Percentiles rank a stretch among this genome's conserved stretches.
These are phyloP conservation scores for Sarcophaga peregrina DNA, from an alignment of 1,140 invertebrate genomes.

Conservation along the genomic window DNA sequence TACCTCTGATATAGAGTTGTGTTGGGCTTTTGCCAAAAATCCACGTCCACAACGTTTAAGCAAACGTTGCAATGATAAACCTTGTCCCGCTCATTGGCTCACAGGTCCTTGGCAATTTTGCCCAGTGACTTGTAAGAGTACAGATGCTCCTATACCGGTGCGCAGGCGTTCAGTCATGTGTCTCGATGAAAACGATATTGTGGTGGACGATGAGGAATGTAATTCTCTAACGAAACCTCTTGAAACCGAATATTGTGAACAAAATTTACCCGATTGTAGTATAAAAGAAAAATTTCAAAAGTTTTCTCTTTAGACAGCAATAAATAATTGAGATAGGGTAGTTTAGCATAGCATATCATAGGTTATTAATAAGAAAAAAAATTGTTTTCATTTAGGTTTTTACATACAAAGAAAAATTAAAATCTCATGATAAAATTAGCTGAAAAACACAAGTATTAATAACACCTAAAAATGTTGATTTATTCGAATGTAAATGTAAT, in stretches of 20 bases:
- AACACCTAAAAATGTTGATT: too few species aligned
- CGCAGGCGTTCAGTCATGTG: conserved; percentile 80
- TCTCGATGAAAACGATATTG: conserved; percentile 75
- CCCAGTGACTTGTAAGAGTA: conserved; percentile 74
- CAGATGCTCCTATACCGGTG: conserved; percentile 66
- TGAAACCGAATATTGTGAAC: conserved; percentile 73
- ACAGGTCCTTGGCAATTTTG: conserved; percentile 85
- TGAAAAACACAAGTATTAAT: too few species aligned
- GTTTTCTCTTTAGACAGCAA: neutral
- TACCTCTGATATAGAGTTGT: conserved; percentile 75
- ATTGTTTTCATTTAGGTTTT: neutral
- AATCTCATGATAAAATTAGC: neutral
- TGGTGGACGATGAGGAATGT: conserved; percentile 77
- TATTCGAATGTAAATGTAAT: too few species aligned
- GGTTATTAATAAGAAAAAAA: neutral
- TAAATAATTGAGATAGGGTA: too few species aligned
- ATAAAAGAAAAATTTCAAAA: conserved; percentile 37
- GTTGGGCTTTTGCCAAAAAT: conserved; percentile 71
- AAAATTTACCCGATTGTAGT: conserved; percentile 70
- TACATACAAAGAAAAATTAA: neutral
- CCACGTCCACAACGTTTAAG: conserved; percentile 72
- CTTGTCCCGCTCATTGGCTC: conserved; percentile 84
- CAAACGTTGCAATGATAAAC: conserved; percentile 75
- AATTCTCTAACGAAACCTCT: conserved; percentile 70
- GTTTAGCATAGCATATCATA: neutral